These are phyloP conservation scores for Liposcelis brunnea DNA, from an alignment of 2,888 invertebrate species.

Conservation along the genomic window DNA sequence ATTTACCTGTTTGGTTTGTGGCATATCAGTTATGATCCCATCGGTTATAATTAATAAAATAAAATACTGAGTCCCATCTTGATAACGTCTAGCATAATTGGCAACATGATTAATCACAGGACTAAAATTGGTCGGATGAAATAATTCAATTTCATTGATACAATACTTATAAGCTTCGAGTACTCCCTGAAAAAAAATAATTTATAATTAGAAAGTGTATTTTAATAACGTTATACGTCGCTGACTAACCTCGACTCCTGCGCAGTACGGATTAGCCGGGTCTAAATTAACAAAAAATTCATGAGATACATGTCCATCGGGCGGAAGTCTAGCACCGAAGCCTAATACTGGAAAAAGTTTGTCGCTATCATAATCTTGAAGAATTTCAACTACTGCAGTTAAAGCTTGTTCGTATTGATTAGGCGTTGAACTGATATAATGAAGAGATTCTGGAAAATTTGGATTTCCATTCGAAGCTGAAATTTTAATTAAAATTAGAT, in stretches of 20 bases:
- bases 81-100: constrained; percentile 28
- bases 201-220: background rate
- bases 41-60: constrained; percentile 41
- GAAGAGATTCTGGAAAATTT: constrained; percentile 24
- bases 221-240: background rate
- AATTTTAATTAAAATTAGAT: constrained; percentile 11
- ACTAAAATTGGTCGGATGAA: constrained; percentile 40
- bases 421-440: constrained; percentile 23
- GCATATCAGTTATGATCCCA: constrained; percentile 41
- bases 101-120: constrained; percentile 35
- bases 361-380: constrained; percentile 30
- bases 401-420: constrained; percentile 24
- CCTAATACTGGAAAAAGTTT: constrained; percentile 30
- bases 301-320: constrained; percentile 23
- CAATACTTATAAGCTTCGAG: constrained; percentile 31
- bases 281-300: constrained; percentile 31
- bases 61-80: constrained; percentile 35
- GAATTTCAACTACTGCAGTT: constrained; percentile 26
- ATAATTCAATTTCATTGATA: constrained; percentile 31
- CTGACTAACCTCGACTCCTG: constrained; percentile 23
- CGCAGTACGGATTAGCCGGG: constrained; percentile 30
- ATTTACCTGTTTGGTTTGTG: constrained; percentile 30
- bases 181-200: constrained; percentile 24
- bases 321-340: constrained; percentile 28
- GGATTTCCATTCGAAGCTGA: constrained; percentile 28